phyloP scores from a whole-genome alignment of 2,797 vertebrate genomes.

The Thamnophis elegans region DNA sequence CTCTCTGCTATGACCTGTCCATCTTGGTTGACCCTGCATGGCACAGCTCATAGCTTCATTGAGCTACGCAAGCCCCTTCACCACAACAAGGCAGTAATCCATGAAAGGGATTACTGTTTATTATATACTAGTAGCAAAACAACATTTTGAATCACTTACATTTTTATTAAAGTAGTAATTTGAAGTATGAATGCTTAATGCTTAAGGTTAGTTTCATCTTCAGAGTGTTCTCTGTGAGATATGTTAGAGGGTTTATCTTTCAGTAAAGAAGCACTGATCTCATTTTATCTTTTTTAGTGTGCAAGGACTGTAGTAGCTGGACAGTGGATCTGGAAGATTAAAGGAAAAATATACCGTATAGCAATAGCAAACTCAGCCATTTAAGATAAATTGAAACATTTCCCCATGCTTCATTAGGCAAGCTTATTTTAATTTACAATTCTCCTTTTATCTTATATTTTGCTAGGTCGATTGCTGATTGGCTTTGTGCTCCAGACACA shows the following conservation, averaged over 20 bases:
- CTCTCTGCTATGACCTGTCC: no score
- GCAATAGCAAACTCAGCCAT: neutral
- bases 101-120: neutral
- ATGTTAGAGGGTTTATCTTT: neutral
- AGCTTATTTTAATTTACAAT: neutral
- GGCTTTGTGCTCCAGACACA: slow-evolving; percentile 95
- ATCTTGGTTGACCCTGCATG: no score
- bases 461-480: slow-evolving; percentile 94
- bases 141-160: neutral
- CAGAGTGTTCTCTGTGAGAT: neutral
- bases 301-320: neutral
- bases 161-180: neutral
- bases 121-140: neutral
- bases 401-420: neutral
- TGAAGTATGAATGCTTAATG: neutral
- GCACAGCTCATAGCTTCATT: no score
- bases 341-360: neutral
- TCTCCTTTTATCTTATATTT: neutral
- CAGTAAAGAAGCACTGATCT: neutral
- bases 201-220: neutral
- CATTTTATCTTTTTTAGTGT: neutral
- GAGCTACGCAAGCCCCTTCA: no score
- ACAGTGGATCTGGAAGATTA: neutral
- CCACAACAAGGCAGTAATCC: no score
- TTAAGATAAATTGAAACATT: neutral